Percentiles rank a stretch among this genome's conserved stretches.
Conservation (phyloP, 2,797 vertebrate genomes). For the Leontocebus nigricollis region DNA sequence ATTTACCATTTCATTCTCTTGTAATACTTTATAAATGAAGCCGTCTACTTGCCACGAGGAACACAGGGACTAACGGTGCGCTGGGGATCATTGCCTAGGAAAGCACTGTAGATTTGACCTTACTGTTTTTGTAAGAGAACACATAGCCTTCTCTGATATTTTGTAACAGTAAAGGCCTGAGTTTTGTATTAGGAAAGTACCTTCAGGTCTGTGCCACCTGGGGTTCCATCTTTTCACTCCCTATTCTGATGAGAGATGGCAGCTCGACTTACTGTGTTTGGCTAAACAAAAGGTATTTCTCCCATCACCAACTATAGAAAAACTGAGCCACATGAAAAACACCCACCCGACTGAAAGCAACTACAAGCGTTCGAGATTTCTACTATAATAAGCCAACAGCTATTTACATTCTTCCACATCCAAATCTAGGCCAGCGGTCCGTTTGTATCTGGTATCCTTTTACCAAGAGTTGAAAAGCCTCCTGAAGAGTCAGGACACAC, state of each 20-base stretch:
- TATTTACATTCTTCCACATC: not conserved
- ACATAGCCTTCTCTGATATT: conserved; percentile 10
- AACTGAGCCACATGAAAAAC: not conserved
- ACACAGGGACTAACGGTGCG: not conserved
- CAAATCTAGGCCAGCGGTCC: not conserved
- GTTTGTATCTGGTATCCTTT: not conserved
- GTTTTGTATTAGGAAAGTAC: not conserved
- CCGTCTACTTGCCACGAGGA: not conserved
- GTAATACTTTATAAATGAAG: not conserved
- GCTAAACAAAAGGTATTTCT: conserved; percentile 51
- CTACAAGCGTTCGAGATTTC: not conserved
- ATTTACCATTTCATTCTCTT: not conserved
- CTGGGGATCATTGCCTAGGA: not conserved
- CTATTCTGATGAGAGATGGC: not conserved
- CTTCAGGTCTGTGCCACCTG: conserved; percentile 1
- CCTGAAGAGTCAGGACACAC: not conserved
- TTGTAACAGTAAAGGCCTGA: not conserved
- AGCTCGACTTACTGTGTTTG: not conserved
- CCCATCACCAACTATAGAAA: conserved; percentile 2
- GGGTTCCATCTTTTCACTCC: conserved; percentile 31
- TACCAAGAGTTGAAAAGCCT: not conserved
- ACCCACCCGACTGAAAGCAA: not conserved
- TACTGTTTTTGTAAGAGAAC: not conserved
- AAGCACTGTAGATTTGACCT: not conserved
- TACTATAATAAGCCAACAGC: not conserved